Percentiles rank a stretch among this genome's conserved stretches.
phyloP scores from a whole-genome alignment of 2,113 vertebrate species.

The Jaculus jaculus region DNA sequence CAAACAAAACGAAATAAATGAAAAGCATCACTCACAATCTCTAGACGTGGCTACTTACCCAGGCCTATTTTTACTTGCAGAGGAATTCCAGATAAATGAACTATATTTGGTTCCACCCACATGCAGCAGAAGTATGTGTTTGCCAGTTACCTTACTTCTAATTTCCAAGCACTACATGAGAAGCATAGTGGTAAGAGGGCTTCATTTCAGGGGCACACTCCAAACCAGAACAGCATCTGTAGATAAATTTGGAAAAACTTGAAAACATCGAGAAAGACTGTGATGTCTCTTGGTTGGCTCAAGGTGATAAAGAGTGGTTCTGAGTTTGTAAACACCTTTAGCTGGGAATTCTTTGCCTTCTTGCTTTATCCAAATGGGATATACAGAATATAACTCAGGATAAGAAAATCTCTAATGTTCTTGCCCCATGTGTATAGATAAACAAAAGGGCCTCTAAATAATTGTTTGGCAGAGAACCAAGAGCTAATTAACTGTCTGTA shows the following conservation, averaged over 20 bases:
- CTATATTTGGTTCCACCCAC: constrained; percentile 88
- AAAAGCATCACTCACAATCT: constrained; percentile 89
- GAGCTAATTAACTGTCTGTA: neutral
- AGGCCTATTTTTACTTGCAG: constrained; percentile 87
- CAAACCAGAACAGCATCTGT: constrained; percentile 78
- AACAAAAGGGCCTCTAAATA: constrained; percentile 84
- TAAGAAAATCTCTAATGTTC: constrained; percentile 91
- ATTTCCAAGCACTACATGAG: constrained; percentile 83
- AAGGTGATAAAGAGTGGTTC: constrained; percentile 91
- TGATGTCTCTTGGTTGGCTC: constrained; percentile 92
- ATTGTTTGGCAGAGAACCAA: neutral
- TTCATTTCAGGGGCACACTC: constrained; percentile 83
- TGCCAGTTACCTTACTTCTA: constrained; percentile 88
- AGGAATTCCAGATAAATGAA: constrained; percentile 91
- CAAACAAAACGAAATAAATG: constrained; percentile 48
- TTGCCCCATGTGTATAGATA: constrained; percentile 91
- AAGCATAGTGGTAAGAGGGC: constrained; percentile 86
- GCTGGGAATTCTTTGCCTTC: constrained; percentile 87
- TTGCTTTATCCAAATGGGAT: constrained; percentile 84
- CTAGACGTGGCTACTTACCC: constrained; percentile 92
- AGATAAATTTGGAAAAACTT: constrained; percentile 89
- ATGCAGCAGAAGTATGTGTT: constrained; percentile 91
- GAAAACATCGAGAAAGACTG: constrained; percentile 93
- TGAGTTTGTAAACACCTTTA: constrained; percentile 87
- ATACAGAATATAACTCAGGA: constrained; percentile 91